phyloP scores from a whole-genome alignment of 2,888 invertebrate species.

The Cactoblastis cactorum region DNA sequence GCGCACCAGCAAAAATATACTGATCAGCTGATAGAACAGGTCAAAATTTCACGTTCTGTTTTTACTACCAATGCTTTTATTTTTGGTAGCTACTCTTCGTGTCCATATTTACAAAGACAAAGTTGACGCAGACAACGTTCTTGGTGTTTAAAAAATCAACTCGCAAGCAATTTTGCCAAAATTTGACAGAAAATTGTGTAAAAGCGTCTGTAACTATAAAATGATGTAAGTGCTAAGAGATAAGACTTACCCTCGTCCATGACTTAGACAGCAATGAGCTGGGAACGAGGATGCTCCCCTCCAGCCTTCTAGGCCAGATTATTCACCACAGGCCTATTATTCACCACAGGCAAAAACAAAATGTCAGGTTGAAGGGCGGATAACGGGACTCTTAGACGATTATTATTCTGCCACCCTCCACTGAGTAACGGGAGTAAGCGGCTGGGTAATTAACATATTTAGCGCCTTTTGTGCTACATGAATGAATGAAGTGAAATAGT shows the following conservation, averaged over 20 bases:
- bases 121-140: background rate
- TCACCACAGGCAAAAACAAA: conserved; percentile 52
- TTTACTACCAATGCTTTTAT: too few relatives aligned
- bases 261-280: conserved; percentile 29
- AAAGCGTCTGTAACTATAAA: background rate
- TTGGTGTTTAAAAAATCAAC: background rate
- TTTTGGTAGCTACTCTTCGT: too few relatives aligned
- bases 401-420: conserved; percentile 1
- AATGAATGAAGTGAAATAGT: background rate
- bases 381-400: conserved; percentile 8
- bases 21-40: too few relatives aligned
- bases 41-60: too few relatives aligned
- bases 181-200: background rate
- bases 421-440: conserved; percentile 35
- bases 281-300: conserved; percentile 29
- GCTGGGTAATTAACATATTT: background rate
- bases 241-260: conserved; percentile 55
- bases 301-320: conserved; percentile 34
- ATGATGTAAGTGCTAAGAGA: conserved; percentile 1
- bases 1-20: too few relatives aligned
- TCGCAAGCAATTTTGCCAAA: background rate
- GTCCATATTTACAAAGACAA: background rate
- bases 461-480: background rate
- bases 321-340: conserved; percentile 41
- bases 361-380: conserved; percentile 45